Conservation (phyloP, 1,140 invertebrate species). For the Calycopis cecrops region DNA sequence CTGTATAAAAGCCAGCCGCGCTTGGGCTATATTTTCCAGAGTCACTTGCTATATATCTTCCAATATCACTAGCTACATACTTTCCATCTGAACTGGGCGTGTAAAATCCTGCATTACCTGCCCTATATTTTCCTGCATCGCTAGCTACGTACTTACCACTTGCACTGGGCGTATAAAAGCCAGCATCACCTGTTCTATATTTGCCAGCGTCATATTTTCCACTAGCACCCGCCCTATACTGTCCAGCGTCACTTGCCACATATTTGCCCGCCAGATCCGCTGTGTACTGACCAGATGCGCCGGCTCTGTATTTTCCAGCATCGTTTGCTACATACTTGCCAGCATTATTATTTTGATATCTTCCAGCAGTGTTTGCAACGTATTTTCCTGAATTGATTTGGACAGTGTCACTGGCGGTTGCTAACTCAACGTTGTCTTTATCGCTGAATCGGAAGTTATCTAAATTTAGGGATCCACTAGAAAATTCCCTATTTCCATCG, state of each 20-base stretch:
- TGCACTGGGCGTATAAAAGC: neutral
- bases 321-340: constrained; percentile 7
- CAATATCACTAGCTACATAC: neutral
- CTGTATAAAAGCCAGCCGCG: constrained; percentile 17
- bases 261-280: neutral
- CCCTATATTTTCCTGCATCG: constrained; percentile 12
- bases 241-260: neutral
- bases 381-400: constrained; percentile 12
- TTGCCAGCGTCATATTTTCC: constrained; percentile 4
- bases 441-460: constrained; percentile 54
- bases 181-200: neutral
- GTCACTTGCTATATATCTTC: constrained; percentile 7
- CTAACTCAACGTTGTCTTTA: constrained; percentile 5
- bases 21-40: constrained; percentile 12
- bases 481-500: constrained; percentile 41
- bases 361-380: constrained; percentile 10
- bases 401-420: constrained; percentile 9
- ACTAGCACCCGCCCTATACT: constrained; percentile 5
- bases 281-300: neutral
- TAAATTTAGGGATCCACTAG: constrained; percentile 58
- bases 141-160: constrained; percentile 1
- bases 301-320: constrained; percentile 9
- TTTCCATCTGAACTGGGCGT: neutral
- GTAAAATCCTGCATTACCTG: constrained; percentile 6
- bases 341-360: constrained; percentile 14